These are phyloP conservation scores for Ashinkailepas kermadecensis DNA, from an alignment of 2,888 invertebrate species.

Conservation along the genomic window DNA sequence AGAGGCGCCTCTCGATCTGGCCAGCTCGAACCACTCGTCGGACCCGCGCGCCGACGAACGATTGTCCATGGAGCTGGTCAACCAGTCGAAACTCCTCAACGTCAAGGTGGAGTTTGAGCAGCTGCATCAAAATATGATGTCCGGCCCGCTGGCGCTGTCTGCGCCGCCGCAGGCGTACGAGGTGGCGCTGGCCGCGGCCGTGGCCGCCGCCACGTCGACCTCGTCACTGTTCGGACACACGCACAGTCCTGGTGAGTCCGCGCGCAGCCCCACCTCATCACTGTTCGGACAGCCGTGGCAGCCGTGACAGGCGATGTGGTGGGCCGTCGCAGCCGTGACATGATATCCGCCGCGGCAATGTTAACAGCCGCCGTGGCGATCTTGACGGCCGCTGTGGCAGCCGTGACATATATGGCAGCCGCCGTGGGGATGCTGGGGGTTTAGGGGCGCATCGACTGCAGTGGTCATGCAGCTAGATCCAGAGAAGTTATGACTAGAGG, in stretches of 20 bases:
- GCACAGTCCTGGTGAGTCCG: neutral
- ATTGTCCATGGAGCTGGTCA: neutral
- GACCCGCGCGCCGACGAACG: neutral
- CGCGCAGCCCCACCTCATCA: no score
- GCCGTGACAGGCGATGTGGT: no score
- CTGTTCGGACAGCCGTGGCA: no score
- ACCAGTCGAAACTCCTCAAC: neutral
- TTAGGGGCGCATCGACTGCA: no score
- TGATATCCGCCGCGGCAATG: no score
- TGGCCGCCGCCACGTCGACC: conserved; percentile 14
- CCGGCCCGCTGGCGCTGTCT: neutral
- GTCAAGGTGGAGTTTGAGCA: neutral
- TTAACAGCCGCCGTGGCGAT: no score
- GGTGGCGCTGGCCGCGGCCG: conserved; percentile 12
- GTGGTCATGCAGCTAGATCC: no score
- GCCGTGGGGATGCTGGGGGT: no score
- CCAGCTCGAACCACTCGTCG: conserved; percentile 10
- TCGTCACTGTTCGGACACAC: conserved; percentile 5
- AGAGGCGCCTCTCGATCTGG: conserved; percentile 11
- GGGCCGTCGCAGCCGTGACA: no score
- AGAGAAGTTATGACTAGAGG: no score
- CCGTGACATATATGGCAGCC: no score
- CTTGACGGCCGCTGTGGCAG: no score
- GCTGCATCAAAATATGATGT: neutral
- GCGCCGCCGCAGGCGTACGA: conserved; percentile 18